Evolutionary conservation across 2,797 vertebrate species (phyloP), one percentile per base, ranked within the genome.

Genomic region (Artibeus lituratus): DNA sequence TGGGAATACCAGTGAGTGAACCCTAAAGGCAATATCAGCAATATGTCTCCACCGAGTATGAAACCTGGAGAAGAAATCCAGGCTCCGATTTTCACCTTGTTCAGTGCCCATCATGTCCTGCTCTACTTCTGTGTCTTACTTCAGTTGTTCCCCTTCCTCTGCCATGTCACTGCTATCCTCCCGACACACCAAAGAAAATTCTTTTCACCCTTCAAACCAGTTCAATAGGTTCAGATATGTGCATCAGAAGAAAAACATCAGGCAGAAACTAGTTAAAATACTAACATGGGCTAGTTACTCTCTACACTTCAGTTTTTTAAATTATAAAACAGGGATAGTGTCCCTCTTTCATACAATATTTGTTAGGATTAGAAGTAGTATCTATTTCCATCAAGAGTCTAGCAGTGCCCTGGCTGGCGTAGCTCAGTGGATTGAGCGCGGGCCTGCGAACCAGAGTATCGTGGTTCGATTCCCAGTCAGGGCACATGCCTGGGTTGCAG

Each of bases 331-430:
- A 77, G n/a, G 55, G 55, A 51, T 47, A 88, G 83, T 37, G 53
- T 29, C 15, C 2, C 12, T 59, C 32, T 55, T 37, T 53, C 49
- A 11, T 39, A 49, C 0, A 14, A 47, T 57, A 80, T 96, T 91
- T 90, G 44, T 91, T 85, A 86, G 78, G 24, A 42, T 81, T 90
- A 62, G 18, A 95, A 78, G 81, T 70, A 92, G 18, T 69, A 62
- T 14, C 51, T 73, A 42, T 76, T 92, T 83, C 51, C 82, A 83
- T 44, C 42, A 94, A 83, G 62, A 47, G 39, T 78, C 62, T 72
- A 94, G 59, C 16, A 57, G 62, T 59, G 22, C n/a, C n/a, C n/a
- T n/a, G n/a, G n/a, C n/a, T n/a, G n/a, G n/a, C n/a, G n/a, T n/a
- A n/a, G n/a, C n/a, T n/a, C n/a, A n/a, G n/a, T n/a, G n/a, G n/a